phyloP scores from a whole-genome alignment of 2,113 vertebrate species.

The Notarius quadriscutis region DNA sequence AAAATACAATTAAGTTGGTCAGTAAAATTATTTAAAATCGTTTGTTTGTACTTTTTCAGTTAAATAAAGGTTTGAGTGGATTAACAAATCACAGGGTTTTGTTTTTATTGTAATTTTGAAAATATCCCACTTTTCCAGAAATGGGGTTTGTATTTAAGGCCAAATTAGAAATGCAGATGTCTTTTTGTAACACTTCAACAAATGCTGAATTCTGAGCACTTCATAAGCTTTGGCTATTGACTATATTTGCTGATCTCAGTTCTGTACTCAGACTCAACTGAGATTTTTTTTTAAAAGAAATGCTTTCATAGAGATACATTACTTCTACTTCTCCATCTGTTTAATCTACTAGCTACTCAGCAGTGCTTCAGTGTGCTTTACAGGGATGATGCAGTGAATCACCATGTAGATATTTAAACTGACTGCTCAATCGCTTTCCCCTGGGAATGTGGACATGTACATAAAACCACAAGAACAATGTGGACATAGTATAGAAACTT shows the following conservation, averaged over 20 bases:
- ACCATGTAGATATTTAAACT: not conserved
- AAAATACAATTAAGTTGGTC: no score
- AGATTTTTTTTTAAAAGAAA: not conserved
- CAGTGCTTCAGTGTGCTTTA: not conserved
- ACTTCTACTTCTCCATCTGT: not conserved
- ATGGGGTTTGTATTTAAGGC: not conserved
- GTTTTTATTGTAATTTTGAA: no score
- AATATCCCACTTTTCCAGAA: no score
- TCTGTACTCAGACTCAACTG: not conserved
- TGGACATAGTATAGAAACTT: slow-evolving; percentile 63
- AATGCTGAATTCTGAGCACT: not conserved
- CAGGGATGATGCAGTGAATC: not conserved
- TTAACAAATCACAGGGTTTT: no score
- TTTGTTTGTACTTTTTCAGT: no score
- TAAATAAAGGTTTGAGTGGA: no score
- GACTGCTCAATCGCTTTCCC: no score
- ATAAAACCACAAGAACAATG: not conserved
- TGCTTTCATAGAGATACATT: not conserved
- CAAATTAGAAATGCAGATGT: not conserved
- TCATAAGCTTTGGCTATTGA: not conserved
- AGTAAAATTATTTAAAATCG: no score
- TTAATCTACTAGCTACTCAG: not conserved
- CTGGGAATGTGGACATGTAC: not conserved
- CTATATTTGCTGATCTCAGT: not conserved
- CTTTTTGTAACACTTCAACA: not conserved